Percentiles rank a stretch among this genome's conserved stretches.
phyloP scores from a whole-genome alignment of 2,113 vertebrate genomes.

The Sardina pilchardus region DNA sequence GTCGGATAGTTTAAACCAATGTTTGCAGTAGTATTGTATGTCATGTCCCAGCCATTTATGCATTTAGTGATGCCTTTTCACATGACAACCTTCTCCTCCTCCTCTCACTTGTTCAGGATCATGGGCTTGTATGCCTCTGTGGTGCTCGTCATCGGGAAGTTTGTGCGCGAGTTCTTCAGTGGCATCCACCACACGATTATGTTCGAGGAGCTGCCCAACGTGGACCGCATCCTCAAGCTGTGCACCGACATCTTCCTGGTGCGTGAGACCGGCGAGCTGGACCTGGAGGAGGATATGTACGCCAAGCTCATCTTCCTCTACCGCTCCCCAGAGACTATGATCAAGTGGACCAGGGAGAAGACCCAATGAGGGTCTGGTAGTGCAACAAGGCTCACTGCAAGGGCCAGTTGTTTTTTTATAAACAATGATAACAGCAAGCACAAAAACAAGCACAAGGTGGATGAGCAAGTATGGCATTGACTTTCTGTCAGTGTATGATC shows the following conservation, averaged over 20 bases:
- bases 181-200: conserved; percentile 94
- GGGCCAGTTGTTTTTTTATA: neutral
- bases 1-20: too few relatives aligned
- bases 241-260: conserved; percentile 96
- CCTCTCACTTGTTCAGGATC: conserved; percentile 69
- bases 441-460: conserved; percentile 5
- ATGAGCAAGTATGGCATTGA: neutral
- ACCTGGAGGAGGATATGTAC: conserved; percentile 91
- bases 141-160: conserved; percentile 83
- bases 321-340: conserved; percentile 87
- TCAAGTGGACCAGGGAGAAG: conserved; percentile 66
- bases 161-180: conserved; percentile 93
- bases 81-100: neutral
- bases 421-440: neutral
- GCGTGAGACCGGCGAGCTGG: conserved; percentile 89
- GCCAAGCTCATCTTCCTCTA: conserved; percentile 95
- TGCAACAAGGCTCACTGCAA: neutral
- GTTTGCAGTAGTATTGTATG: too few relatives aligned
- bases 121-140: conserved; percentile 92
- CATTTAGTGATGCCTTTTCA: too few relatives aligned
- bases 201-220: conserved; percentile 92
- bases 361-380: conserved; percentile 38
- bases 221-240: conserved; percentile 75
- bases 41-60: too few relatives aligned
- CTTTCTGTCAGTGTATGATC: neutral